phyloP scores from a whole-genome alignment of 2,888 invertebrate species.

The Trissolcus brochymenae region DNA sequence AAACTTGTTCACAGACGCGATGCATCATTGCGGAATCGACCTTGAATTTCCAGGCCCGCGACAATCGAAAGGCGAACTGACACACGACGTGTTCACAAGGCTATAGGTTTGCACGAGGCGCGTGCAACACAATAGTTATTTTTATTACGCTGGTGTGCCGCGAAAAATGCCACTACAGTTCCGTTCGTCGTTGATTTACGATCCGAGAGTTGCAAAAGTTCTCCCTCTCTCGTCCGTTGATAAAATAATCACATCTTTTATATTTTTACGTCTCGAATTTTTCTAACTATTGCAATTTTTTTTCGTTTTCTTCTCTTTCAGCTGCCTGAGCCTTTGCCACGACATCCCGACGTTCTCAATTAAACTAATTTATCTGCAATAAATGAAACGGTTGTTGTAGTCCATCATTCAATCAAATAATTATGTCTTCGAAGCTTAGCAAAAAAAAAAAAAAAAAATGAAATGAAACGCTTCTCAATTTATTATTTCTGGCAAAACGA shows the following conservation, averaged over 20 bases:
- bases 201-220: too few species aligned
- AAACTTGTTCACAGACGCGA: constrained; percentile 46
- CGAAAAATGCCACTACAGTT: constrained; percentile 31
- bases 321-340: background rate
- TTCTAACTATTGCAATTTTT: background rate
- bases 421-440: constrained; percentile 2
- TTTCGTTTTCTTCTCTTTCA: too few species aligned
- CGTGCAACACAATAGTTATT: constrained; percentile 57
- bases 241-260: too few species aligned
- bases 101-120: constrained; percentile 53
- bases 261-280: too few species aligned
- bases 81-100: constrained; percentile 55
- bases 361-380: constrained; percentile 3
- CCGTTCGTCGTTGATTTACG: background rate
- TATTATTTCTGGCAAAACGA: constrained; percentile 29
- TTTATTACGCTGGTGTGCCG: constrained; percentile 53
- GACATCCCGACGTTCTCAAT: constrained; percentile 1
- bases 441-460: constrained; percentile 1
- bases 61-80: constrained; percentile 66
- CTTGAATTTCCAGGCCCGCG: constrained; percentile 67
- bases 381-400: background rate
- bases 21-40: constrained; percentile 59
- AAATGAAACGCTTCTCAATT: background rate
- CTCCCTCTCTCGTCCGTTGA: too few species aligned
- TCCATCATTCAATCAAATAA: constrained; percentile 17